Percentiles rank a stretch among this genome's conserved stretches.
phyloP scores from a whole-genome alignment of 2,888 invertebrate species.

The Mythimna albipuncta region DNA sequence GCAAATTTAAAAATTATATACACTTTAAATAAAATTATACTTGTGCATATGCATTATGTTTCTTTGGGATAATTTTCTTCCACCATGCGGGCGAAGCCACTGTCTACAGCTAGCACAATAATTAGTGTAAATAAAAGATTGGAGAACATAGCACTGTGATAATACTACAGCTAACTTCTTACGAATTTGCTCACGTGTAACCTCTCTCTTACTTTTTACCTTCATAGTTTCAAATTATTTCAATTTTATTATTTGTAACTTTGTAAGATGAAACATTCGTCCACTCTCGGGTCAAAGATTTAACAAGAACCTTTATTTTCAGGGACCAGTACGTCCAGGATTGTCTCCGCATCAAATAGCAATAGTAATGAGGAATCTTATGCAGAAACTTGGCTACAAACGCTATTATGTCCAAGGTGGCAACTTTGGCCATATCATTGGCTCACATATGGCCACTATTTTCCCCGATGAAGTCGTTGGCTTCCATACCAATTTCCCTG shows the following conservation, averaged over 20 bases:
- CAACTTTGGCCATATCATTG: slow-evolving; percentile 94
- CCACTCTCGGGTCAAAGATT: slow-evolving; percentile 15
- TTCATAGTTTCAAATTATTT: neutral
- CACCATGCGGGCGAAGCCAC: no score
- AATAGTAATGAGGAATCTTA: slow-evolving; percentile 92
- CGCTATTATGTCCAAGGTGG: slow-evolving; percentile 94
- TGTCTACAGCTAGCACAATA: no score
- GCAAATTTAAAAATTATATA: no score
- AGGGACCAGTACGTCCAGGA: slow-evolving; percentile 91
- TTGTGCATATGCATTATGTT: no score
- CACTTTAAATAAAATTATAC: no score
- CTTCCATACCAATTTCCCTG: slow-evolving; percentile 92
- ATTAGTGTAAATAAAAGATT: no score
- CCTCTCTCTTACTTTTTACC: neutral
- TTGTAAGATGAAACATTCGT: slow-evolving; percentile 20
- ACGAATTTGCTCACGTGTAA: no score
- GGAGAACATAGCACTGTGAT: no score
- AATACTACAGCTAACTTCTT: no score
- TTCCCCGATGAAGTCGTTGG: slow-evolving; percentile 91
- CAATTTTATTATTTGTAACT: neutral
- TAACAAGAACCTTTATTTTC: slow-evolving; percentile 29
- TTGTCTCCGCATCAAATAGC: slow-evolving; percentile 90
- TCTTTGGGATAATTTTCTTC: no score
- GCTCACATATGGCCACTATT: slow-evolving; percentile 91
- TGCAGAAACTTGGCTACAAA: slow-evolving; percentile 92